phyloP scores from a whole-genome alignment of 92 coral and sea anemone genomes.

The Heteractis magnifica region DNA sequence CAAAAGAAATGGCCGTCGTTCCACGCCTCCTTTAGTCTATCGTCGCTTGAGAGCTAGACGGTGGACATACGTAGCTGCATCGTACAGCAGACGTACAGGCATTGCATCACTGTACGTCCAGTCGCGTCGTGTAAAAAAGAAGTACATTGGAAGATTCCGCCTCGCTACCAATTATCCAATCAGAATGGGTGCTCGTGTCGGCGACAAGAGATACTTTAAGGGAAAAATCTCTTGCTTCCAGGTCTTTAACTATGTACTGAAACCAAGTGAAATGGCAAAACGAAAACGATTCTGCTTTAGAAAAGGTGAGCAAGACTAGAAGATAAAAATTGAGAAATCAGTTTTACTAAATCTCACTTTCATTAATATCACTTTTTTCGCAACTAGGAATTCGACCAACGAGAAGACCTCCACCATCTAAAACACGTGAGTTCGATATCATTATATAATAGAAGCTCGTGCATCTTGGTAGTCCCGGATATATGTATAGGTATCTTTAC shows the following conservation, averaged over 20 bases:
- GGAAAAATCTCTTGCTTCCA: conserved; percentile 75
- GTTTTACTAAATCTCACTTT: background rate
- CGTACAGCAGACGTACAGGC: conserved; percentile 63
- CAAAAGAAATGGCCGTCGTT: conserved; percentile 60
- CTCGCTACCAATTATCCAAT: conserved; percentile 74
- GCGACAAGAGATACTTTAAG: conserved; percentile 54
- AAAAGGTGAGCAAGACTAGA: background rate
- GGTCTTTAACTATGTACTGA: conserved; percentile 66
- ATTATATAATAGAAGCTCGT: background rate
- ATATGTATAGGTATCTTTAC: background rate
- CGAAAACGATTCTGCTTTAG: conserved; percentile 54
- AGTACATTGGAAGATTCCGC: conserved; percentile 64
- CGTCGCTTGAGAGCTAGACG: conserved; percentile 40
- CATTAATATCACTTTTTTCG: background rate
- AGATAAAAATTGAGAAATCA: background rate
- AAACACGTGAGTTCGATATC: background rate
- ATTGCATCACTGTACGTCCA: conserved; percentile 61
- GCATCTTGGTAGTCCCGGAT: no score
- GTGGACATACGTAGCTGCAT: conserved; percentile 70
- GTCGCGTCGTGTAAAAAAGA: conserved; percentile 45
- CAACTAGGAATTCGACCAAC: conserved; percentile 4
- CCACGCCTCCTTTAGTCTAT: conserved; percentile 50
- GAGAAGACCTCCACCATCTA: background rate
- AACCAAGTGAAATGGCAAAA: conserved; percentile 18
- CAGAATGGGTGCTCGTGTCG: conserved; percentile 68